Evolutionary conservation across 1,140 invertebrate genomes (phyloP).

Genomic region (Anadara kagoshimensis): DNA sequence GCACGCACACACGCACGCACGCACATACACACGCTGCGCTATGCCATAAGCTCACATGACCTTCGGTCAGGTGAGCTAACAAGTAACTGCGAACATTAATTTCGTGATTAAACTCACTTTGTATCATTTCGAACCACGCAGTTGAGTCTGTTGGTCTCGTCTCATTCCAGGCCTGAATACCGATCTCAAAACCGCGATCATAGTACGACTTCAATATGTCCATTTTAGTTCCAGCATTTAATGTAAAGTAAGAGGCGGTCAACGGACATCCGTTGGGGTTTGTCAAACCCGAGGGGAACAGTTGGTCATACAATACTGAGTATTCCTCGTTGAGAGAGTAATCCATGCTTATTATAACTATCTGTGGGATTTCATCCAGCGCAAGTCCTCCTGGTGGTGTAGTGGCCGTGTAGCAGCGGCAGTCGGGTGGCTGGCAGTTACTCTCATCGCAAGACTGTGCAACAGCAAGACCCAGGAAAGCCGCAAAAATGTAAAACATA

Average conservation of each 20-base stretch:
- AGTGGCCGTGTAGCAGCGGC: constrained; percentile 44
- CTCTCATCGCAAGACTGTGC: no score
- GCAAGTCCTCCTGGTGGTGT: constrained; percentile 65
- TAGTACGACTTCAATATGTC: constrained; percentile 86
- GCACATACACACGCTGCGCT: no score
- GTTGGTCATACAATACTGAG: constrained; percentile 25
- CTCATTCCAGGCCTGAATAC: constrained; percentile 83
- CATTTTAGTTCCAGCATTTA: constrained; percentile 87
- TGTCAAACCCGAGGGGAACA: constrained; percentile 67
- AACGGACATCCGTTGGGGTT: constrained; percentile 90
- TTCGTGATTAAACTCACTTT: constrained; percentile 36
- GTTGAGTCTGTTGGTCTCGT: constrained; percentile 34
- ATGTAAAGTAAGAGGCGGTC: constrained; percentile 86
- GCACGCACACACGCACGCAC: no score
- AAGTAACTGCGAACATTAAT: neutral
- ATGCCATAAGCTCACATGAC: no score
- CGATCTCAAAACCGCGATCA: constrained; percentile 90
- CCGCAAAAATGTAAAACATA: no score
- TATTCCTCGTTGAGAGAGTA: constrained; percentile 85
- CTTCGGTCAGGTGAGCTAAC: no score
- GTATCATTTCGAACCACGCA: constrained; percentile 43
- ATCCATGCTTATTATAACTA: constrained; percentile 96
- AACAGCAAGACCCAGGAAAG: no score
- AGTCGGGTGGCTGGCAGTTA: constrained; percentile 75
- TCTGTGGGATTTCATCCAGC: constrained; percentile 86